These are phyloP conservation scores for Calidris pugnax DNA, from an alignment of 2,113 vertebrate genomes.

Conservation along the genomic window DNA sequence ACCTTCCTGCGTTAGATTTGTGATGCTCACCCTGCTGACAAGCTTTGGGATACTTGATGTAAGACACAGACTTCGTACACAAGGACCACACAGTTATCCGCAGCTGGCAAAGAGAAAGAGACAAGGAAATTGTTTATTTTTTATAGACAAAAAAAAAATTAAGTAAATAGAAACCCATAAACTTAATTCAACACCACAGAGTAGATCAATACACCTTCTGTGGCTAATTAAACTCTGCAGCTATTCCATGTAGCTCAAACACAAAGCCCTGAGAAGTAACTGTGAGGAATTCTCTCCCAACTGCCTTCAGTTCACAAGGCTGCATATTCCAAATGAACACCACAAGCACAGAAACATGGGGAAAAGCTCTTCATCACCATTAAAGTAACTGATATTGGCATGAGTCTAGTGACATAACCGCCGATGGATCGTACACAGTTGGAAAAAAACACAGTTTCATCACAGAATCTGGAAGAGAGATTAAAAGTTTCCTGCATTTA, in stretches of 20 bases:
- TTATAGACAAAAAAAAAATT: neutral
- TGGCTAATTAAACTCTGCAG: neutral
- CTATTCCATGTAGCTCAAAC: neutral
- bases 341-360: rapidly evolving
- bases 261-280: neutral
- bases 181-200: neutral
- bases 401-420: rapidly evolving
- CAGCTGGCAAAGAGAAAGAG: constrained; percentile 77
- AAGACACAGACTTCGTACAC: constrained; percentile 96
- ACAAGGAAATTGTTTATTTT: neutral
- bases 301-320: neutral
- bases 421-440: rapidly evolving
- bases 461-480: neutral
- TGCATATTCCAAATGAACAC: neutral
- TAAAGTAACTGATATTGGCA: neutral
- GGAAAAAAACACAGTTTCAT: neutral
- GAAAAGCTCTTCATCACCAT: neutral
- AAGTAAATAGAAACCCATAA: neutral
- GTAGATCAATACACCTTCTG: neutral
- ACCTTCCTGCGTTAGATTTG: neutral
- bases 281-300: neutral
- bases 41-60: constrained; percentile 97
- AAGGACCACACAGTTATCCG: constrained; percentile 96
- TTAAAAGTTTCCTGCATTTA: neutral
- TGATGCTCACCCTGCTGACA: constrained; percentile 91